Evolutionary conservation across 1,140 invertebrate genomes (phyloP).

Genomic region (Amyelois transitella): DNA sequence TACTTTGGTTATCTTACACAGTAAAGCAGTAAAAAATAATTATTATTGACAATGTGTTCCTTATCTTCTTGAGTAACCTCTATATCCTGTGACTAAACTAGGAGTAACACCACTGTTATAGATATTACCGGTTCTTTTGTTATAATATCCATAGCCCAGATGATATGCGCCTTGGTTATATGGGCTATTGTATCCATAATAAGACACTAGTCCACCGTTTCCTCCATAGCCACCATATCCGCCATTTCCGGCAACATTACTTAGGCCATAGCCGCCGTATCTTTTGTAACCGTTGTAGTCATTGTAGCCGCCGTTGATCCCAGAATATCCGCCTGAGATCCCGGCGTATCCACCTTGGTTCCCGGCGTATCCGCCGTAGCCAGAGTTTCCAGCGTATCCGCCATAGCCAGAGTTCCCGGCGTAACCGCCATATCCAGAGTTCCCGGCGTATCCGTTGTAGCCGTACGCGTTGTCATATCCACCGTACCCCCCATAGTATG

Average conservation of each 20-base stretch:
- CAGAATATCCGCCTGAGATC: no score
- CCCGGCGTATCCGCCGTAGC: conserved; percentile 24
- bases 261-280: conserved; percentile 6
- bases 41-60: conserved; percentile 5
- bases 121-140: conserved; percentile 46
- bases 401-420: conserved; percentile 15
- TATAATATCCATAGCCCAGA: conserved; percentile 60
- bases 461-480: conserved; percentile 21
- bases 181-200: conserved; percentile 60
- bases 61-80: conserved; percentile 57
- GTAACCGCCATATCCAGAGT: conserved; percentile 14
- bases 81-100: conserved; percentile 58
- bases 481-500: conserved; percentile 14
- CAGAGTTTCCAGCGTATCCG: conserved; percentile 15
- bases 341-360: conserved; percentile 17
- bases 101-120: conserved; percentile 55
- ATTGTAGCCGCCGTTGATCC: conserved; percentile 8
- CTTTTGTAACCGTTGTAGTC: conserved; percentile 7
- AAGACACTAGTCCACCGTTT: conserved; percentile 54
- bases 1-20: conserved; percentile 38
- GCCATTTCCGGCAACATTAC: conserved; percentile 27
- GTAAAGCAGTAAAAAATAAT: background rate
- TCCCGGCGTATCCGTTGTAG: conserved; percentile 17
- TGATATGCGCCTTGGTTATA: conserved; percentile 47
- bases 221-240: conserved; percentile 58